Percentiles rank a stretch among this genome's conserved stretches.
Evolutionary conservation across 1,140 invertebrate species (phyloP).

Genomic region (Caerostris darwini): DNA sequence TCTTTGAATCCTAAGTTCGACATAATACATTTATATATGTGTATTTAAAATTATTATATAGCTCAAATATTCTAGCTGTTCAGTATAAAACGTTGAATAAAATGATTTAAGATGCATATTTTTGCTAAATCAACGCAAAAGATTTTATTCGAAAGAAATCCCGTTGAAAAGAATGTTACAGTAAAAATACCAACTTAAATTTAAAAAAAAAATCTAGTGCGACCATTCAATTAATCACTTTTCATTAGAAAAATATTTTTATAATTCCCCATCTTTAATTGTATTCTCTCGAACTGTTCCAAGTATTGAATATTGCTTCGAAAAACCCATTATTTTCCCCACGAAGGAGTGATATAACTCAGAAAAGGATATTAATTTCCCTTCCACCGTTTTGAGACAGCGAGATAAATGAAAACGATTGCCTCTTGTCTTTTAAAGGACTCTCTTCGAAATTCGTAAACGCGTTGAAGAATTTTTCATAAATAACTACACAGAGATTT

Average conservation of each 20-base stretch:
- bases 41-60: too few relatives aligned
- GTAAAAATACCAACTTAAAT: too few relatives aligned
- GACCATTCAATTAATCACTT: too few relatives aligned
- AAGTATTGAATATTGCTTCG: background rate
- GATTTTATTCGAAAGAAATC: too few relatives aligned
- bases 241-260: background rate
- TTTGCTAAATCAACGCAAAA: too few relatives aligned
- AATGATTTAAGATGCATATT: too few relatives aligned
- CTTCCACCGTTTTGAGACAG: constrained; percentile 1
- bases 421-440: constrained; percentile 21
- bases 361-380: constrained; percentile 24
- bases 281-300: background rate
- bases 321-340: constrained; percentile 2
- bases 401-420: constrained; percentile 24
- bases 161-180: too few relatives aligned
- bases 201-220: too few relatives aligned
- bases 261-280: constrained; percentile 14
- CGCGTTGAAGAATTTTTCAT: background rate
- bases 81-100: too few relatives aligned
- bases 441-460: constrained; percentile 21
- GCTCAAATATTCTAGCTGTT: too few relatives aligned
- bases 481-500: background rate
- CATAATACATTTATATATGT: too few relatives aligned
- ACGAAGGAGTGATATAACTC: constrained; percentile 14
- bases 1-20: too few relatives aligned